Base-by-base conservation (phyloP, 2,797 vertebrate species). In the Molossus molossus region DNA sequence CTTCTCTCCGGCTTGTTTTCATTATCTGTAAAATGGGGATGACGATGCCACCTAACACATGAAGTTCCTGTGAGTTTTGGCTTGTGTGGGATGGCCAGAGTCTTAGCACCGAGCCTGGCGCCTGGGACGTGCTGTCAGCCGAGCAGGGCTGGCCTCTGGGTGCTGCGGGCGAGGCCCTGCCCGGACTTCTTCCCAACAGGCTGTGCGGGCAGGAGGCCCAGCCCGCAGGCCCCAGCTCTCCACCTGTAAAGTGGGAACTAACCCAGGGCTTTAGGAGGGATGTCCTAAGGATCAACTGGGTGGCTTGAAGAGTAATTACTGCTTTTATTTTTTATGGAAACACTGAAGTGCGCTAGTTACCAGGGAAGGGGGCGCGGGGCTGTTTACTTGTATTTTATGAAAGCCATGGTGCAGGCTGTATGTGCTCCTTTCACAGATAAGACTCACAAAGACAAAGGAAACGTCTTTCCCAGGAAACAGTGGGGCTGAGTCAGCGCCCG, bases 1-100 rank as follows among this genome's bases (percentile, higher is more conserved):
- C 48, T 69, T 50, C 58, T 81, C n/a, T 94, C 50, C 14, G 2
- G 5, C 48, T 62, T 33, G 1, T 11, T 64, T 58, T 62, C 27
- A 9, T 20, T 29, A 0, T 92, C 87, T 90, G 5, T 75, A 11
- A 84, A 57, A 15, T 18, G 14, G 55, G 60, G 21, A 1, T 45
- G 2, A 33, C 1, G 2, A 9, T 40, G 50, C 55, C n/a, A 6
- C 25, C 25, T 3, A 1, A 25, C 13, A 0, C n/a, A 20, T n/a
- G 10, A 7, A 11, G 14, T 27, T 17, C 1, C 48, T 18, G 0
- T 18, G 87, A 75, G 25, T 50, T 3, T 8, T 29, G 50, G 40
- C 37, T 37, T 13, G 2, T 0, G 0, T 7, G 4, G 45, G 57
- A 48, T 15, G 18, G 57, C 45, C 29, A 6, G 25, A 8, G 9